Conservation (phyloP, 1,140 invertebrate genomes). For the Drosophila mauritiana region DNA sequence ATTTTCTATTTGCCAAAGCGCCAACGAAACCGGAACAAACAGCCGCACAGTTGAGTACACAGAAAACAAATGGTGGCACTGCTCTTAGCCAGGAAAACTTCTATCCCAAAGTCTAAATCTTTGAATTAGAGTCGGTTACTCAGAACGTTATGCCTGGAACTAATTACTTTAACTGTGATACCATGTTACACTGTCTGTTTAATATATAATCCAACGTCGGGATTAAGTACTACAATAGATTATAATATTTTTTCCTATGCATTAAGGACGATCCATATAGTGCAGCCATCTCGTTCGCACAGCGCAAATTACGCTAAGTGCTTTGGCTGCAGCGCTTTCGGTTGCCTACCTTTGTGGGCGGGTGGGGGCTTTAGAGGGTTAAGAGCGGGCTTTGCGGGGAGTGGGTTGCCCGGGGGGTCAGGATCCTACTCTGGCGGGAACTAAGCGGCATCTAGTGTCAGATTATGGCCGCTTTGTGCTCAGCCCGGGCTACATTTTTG, state of each 20-base stretch:
- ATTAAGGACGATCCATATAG: constrained; percentile 1
- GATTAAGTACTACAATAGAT: constrained; percentile 1
- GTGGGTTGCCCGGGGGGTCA: constrained; percentile 4
- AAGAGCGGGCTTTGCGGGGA: constrained; percentile 5
- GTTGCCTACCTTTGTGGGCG: constrained; percentile 58
- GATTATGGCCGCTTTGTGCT: constrained; percentile 79
- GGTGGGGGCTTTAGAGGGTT: not conserved
- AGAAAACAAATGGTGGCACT: not conserved
- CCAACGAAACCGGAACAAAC: constrained; percentile 76
- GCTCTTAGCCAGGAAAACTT: too few species aligned
- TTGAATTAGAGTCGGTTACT: too few species aligned
- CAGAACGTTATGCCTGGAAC: too few species aligned
- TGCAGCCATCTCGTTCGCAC: constrained; percentile 19
- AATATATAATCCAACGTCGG: constrained; percentile 14
- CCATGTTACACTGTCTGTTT: not conserved
- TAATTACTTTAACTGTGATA: not conserved
- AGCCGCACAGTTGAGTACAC: constrained; percentile 30
- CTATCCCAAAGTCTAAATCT: accelerated
- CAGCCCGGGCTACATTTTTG: constrained; percentile 72
- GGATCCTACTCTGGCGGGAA: constrained; percentile 30
- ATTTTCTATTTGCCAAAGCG: constrained; percentile 81
- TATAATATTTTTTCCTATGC: constrained; percentile 24
- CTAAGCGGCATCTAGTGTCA: constrained; percentile 78
- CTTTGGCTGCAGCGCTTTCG: constrained; percentile 72
- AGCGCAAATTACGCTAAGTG: constrained; percentile 80